phyloP scores from a whole-genome alignment of 2,113 vertebrate species.

The Petromus typicus region DNA sequence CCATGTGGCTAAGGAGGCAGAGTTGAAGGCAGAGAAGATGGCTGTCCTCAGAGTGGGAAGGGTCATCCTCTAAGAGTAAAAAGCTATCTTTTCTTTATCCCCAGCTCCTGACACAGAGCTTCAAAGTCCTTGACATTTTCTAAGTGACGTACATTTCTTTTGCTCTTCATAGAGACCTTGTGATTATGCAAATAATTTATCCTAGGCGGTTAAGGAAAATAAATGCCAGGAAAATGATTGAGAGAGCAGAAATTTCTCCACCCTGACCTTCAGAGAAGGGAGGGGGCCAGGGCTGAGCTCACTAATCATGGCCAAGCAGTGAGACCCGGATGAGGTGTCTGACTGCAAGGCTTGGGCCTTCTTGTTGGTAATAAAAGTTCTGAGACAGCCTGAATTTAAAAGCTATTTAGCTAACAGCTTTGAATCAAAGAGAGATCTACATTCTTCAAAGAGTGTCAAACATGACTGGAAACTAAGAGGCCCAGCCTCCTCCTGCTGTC shows the following conservation, averaged over 20 bases:
- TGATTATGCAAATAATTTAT: neutral
- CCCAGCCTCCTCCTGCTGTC: neutral
- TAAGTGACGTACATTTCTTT: neutral
- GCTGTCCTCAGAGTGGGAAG: neutral
- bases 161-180: neutral
- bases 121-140: neutral
- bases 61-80: neutral
- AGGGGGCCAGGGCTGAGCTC: neutral
- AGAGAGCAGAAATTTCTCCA: neutral
- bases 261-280: neutral
- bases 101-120: neutral
- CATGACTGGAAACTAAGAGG: neutral
- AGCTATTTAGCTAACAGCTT: neutral
- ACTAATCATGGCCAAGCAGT: neutral
- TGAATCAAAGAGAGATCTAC: neutral
- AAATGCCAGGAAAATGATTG: neutral
- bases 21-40: neutral
- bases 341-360: neutral
- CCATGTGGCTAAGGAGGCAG: neutral
- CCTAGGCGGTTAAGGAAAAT: neutral
- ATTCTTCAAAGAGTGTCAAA: neutral
- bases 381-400: neutral
- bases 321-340: neutral
- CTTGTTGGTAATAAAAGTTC: neutral
- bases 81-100: neutral